phyloP scores from a whole-genome alignment of 2,888 invertebrate species.

The Taphrorychus bicolor region DNA sequence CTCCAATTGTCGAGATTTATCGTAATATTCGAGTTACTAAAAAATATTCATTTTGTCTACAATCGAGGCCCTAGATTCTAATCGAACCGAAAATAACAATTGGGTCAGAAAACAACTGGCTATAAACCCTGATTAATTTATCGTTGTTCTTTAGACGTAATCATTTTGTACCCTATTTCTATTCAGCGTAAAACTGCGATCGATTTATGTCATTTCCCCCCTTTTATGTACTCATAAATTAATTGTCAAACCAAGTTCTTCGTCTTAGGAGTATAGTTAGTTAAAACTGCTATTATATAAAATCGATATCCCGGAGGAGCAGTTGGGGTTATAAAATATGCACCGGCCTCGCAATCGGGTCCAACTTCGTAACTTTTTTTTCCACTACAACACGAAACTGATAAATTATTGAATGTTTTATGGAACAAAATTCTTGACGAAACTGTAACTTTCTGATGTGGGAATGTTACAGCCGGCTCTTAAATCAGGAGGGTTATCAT shows the following conservation, averaged over 20 bases:
- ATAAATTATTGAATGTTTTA: constrained; percentile 4
- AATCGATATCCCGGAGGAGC: constrained; percentile 30
- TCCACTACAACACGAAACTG: constrained; percentile 6
- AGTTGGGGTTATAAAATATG: constrained; percentile 37
- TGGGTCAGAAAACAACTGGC: too few relatives aligned
- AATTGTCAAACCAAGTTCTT: constrained; percentile 32
- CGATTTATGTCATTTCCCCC: background rate
- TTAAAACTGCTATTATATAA: constrained; percentile 32
- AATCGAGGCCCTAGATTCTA: too few relatives aligned
- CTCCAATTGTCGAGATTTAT: too few relatives aligned
- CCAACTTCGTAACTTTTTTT: background rate
- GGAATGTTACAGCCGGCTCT: background rate
- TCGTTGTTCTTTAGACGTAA: too few relatives aligned
- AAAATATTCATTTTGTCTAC: too few relatives aligned
- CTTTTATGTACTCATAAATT: constrained; percentile 15
- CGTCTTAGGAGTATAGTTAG: constrained; percentile 30
- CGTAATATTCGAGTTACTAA: too few relatives aligned
- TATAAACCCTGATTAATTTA: too few relatives aligned
- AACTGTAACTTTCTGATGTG: background rate
- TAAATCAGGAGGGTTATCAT: background rate
- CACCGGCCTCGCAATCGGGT: constrained; percentile 16
- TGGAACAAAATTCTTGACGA: background rate
- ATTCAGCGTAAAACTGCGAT: background rate
- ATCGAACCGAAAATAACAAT: too few relatives aligned
- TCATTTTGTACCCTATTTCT: background rate